These are phyloP conservation scores for Blastobasis lacticolella DNA, from an alignment of 2,888 invertebrate genomes.

Conservation along the genomic window DNA sequence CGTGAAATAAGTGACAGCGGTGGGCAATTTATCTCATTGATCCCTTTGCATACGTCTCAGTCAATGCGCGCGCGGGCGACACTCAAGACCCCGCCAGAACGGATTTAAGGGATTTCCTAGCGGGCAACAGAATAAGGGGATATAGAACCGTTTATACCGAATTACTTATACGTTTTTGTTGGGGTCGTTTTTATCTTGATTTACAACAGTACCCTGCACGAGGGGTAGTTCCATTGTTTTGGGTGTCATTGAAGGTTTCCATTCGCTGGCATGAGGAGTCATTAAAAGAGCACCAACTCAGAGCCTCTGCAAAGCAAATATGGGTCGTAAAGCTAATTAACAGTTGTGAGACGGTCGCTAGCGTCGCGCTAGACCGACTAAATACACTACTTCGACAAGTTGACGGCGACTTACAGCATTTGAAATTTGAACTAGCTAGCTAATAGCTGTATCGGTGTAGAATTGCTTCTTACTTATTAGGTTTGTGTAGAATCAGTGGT, in stretches of 20 bases:
- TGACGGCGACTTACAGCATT: neutral
- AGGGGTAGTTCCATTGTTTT: constrained; percentile 6
- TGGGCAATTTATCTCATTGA: constrained; percentile 64
- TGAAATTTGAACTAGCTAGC: no score
- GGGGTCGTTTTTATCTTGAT: constrained; percentile 26
- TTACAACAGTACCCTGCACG: no score
- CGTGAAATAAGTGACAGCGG: constrained; percentile 56
- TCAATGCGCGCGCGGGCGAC: constrained; percentile 40
- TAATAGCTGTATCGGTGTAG: no score
- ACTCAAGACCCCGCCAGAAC: constrained; percentile 28
- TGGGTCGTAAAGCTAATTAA: constrained; percentile 33
- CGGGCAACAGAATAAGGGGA: constrained; percentile 35
- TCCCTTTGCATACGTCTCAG: constrained; percentile 67
- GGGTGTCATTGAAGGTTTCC: constrained; percentile 2
- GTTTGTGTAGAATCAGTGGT: no score
- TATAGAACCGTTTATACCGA: constrained; percentile 37
- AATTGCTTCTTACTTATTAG: no score
- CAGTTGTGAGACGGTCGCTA: constrained; percentile 12
- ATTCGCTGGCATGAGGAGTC: constrained; percentile 11
- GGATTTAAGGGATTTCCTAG: constrained; percentile 48
- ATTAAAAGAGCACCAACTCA: constrained; percentile 35
- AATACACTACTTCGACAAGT: neutral
- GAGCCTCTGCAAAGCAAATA: constrained; percentile 22
- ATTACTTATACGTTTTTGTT: constrained; percentile 41
- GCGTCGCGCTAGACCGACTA: neutral